A percentile compares a stretch with the other conserved stretches of the same genome.
phyloP scores from a whole-genome alignment of 2,113 vertebrate species.

The Myrmecobius fasciatus region DNA sequence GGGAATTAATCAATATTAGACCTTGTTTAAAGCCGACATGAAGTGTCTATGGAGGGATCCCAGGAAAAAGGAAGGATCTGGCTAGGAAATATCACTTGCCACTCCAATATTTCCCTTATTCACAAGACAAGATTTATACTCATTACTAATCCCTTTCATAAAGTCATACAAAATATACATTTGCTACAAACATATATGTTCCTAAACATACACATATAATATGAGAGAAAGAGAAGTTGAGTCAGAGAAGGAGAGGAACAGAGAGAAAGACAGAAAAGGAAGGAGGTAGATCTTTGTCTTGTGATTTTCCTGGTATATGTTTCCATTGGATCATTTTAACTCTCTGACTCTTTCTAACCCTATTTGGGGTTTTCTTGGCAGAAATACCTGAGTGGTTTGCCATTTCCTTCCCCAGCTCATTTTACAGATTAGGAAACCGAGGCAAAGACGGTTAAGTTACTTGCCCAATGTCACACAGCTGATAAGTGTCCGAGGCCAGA shows the following conservation, averaged over 20 bases:
- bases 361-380: too few relatives aligned
- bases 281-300: neutral
- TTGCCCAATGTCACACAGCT: too few relatives aligned
- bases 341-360: too few relatives aligned
- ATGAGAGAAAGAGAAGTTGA: neutral
- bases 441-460: too few relatives aligned
- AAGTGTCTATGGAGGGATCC: conserved; percentile 50
- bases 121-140: neutral
- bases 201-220: neutral
- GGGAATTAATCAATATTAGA: conserved; percentile 57
- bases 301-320: neutral
- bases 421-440: too few relatives aligned
- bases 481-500: too few relatives aligned
- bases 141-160: neutral
- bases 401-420: too few relatives aligned
- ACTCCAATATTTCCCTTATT: neutral
- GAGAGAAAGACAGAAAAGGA: neutral
- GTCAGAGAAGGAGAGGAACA: too few relatives aligned
- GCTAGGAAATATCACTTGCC: neutral
- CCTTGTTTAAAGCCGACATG: conserved; percentile 50
- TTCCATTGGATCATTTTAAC: neutral
- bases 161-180: neutral
- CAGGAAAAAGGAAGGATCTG: neutral
- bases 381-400: too few relatives aligned
- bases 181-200: neutral